phyloP scores from a whole-genome alignment of 2,888 invertebrate species.

The Coleophora deauratella region DNA sequence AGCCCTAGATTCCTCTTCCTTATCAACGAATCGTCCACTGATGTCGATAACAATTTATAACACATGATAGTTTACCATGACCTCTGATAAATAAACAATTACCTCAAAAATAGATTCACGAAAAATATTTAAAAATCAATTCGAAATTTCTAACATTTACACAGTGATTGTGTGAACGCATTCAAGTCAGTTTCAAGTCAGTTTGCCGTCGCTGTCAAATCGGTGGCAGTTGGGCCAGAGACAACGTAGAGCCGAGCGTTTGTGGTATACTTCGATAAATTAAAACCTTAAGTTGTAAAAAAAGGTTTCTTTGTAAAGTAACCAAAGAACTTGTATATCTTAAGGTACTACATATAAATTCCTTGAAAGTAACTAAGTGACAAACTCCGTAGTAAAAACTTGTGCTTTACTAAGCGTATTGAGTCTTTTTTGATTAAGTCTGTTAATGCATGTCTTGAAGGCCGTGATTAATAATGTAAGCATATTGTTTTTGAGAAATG shows the following conservation, averaged over 20 bases:
- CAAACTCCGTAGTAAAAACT: background rate
- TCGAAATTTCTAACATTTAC: conserved; percentile 55
- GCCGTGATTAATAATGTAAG: too few relatives aligned
- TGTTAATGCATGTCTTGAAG: too few relatives aligned
- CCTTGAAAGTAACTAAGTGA: conserved; percentile 7
- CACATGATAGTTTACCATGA: conserved; percentile 68
- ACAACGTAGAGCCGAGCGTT: conserved; percentile 15
- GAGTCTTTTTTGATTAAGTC: too few relatives aligned
- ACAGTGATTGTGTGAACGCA: conserved; percentile 45
- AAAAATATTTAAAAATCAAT: conserved; percentile 65
- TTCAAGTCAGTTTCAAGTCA: conserved; percentile 30
- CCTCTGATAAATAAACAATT: conserved; percentile 62
- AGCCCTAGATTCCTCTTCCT: conserved; percentile 37
- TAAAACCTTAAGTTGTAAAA: too few relatives aligned
- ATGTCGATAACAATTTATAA: conserved; percentile 47
- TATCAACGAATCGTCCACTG: conserved; percentile 41
- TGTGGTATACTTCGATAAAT: conserved; percentile 1
- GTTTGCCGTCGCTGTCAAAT: conserved; percentile 17
- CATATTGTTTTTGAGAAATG: too few relatives aligned
- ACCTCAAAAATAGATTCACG: conserved; percentile 68
- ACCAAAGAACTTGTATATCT: too few relatives aligned
- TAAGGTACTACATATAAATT: conserved; percentile 1
- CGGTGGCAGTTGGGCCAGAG: conserved; percentile 19
- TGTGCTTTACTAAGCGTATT: too few relatives aligned
- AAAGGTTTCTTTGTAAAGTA: too few relatives aligned